phyloP scores from a whole-genome alignment of 2,888 invertebrate genomes.

The Drosophila fungiperda region DNA sequence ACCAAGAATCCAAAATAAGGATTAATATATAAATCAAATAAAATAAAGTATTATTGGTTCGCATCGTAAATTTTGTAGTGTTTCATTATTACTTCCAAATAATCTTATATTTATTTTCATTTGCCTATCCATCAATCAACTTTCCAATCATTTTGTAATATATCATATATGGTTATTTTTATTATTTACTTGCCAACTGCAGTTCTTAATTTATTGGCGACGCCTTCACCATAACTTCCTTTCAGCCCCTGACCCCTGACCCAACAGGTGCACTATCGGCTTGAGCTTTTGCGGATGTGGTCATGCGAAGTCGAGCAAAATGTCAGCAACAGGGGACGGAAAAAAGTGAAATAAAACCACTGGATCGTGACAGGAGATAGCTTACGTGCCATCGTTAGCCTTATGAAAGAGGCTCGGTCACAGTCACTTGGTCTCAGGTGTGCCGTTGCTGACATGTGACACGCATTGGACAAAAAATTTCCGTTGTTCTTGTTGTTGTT shows the following conservation, averaged over 20 bases:
- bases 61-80: too few relatives aligned
- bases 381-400: conserved; percentile 37
- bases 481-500: not conserved
- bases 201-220: conserved; percentile 4
- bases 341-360: conserved; percentile 28
- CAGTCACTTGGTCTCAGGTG: conserved; percentile 30
- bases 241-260: conserved; percentile 16
- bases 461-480: conserved; percentile 25
- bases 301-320: not conserved
- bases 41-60: not conserved
- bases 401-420: not conserved
- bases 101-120: not conserved
- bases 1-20: too few relatives aligned
- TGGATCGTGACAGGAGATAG: conserved; percentile 20
- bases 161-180: not conserved
- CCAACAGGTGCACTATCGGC: not conserved
- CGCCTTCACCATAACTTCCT: not conserved
- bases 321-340: conserved; percentile 27
- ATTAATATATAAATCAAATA: not conserved
- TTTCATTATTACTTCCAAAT: not conserved
- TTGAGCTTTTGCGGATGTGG: not conserved
- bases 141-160: not conserved
- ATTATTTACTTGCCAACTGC: conserved; percentile 1
- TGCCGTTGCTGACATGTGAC: conserved; percentile 8
- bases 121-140: not conserved